These are phyloP conservation scores for Drosophila mettleri DNA, from an alignment of 2,888 invertebrate genomes.

Conservation along the genomic window DNA sequence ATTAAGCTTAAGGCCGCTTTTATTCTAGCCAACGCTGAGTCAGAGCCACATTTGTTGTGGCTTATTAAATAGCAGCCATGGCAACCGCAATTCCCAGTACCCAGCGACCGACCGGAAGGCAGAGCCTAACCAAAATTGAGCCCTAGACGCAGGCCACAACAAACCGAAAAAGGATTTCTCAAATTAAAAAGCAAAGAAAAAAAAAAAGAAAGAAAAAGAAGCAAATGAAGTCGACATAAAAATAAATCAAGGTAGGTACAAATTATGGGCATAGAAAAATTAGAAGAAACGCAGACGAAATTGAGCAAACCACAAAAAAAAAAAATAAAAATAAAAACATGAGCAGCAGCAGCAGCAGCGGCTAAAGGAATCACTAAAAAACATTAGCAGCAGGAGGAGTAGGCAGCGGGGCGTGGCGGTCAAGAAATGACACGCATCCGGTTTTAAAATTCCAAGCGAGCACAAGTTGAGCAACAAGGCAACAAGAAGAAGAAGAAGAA, in stretches of 20 bases:
- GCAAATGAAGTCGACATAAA: constrained; percentile 7
- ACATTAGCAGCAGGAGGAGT: not conserved
- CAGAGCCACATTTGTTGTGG: constrained; percentile 48
- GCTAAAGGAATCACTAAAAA: too few relatives aligned
- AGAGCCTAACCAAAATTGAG: constrained; percentile 9
- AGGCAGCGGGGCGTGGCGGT: constrained; percentile 24
- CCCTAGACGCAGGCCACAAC: constrained; percentile 40
- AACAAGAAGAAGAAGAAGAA: not conserved
- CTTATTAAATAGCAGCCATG: constrained; percentile 40
- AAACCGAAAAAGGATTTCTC: constrained; percentile 46
- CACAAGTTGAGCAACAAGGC: too few relatives aligned
- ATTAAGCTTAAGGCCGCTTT: not conserved
- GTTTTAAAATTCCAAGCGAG: constrained; percentile 73
- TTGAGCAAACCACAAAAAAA: constrained; percentile 1
- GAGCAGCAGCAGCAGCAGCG: not conserved
- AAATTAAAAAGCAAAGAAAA: constrained; percentile 46
- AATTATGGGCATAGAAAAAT: constrained; percentile 75
- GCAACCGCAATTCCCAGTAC: constrained; percentile 53
- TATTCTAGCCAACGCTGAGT: constrained; percentile 25
- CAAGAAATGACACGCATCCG: constrained; percentile 71
- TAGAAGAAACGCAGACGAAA: constrained; percentile 48
- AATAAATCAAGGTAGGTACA: constrained; percentile 55
- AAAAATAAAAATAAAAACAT: constrained; percentile 16
- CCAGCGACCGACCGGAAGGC: constrained; percentile 31
- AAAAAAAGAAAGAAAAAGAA: constrained; percentile 1